A percentile compares a stretch with the other conserved stretches of the same genome.
phyloP scores from a whole-genome alignment of 2,113 vertebrate species.

The Mola mola region DNA sequence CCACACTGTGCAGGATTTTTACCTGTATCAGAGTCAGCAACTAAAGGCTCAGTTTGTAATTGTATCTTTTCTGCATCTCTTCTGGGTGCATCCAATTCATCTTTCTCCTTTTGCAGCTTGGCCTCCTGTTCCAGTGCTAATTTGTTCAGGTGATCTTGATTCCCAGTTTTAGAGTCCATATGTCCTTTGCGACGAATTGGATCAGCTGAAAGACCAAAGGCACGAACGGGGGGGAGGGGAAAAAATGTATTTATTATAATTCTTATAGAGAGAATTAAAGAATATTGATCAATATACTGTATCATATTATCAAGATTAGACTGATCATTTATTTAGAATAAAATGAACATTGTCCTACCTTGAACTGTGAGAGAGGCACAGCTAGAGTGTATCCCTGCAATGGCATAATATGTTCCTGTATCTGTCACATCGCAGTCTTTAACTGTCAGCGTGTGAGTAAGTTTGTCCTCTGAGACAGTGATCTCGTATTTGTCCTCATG shows the following conservation, averaged over 20 bases:
- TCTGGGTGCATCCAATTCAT: constrained; percentile 24
- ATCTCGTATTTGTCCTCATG: constrained; percentile 81
- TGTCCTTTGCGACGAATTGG: constrained; percentile 40
- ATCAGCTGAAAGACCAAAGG: constrained; percentile 61
- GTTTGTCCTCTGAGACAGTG: constrained; percentile 81
- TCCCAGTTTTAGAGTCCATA: constrained; percentile 8
- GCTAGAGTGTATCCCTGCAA: constrained; percentile 80
- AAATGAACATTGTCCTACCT: constrained; percentile 72
- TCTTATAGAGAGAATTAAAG: neutral
- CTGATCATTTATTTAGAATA: neutral
- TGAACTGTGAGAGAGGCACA: constrained; percentile 86
- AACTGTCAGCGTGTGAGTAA: constrained; percentile 84
- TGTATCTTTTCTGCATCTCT: constrained; percentile 47
- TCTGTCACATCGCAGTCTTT: constrained; percentile 77
- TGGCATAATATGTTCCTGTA: constrained; percentile 82
- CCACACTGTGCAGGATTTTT: constrained; percentile 12
- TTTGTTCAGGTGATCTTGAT: constrained; percentile 34
- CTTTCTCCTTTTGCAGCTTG: constrained; percentile 48
- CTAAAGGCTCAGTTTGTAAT: constrained; percentile 33
- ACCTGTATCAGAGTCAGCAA: constrained; percentile 67
- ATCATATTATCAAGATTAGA: neutral
- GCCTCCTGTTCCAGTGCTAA: constrained; percentile 35
- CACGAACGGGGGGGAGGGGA: constrained; percentile 1
- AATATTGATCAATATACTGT: neutral
- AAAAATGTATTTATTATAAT: neutral